Evolutionary conservation across 2,888 invertebrate genomes (phyloP).

Genomic region (Pocota personata): DNA sequence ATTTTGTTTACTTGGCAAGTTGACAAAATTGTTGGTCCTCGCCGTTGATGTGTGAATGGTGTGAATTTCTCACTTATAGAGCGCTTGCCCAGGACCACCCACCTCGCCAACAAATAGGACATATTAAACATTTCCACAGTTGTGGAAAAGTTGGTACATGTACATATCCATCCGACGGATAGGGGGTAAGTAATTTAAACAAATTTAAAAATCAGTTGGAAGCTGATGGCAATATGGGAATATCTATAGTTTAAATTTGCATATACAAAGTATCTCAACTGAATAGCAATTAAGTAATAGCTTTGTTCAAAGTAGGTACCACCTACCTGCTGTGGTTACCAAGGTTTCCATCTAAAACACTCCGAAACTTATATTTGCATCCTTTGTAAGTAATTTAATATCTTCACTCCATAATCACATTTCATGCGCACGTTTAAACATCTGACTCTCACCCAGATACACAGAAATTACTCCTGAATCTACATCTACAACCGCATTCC

Average conservation of each 20-base stretch:
- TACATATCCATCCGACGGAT: background rate
- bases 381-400: slow-evolving; percentile 5
- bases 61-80: slow-evolving; percentile 22
- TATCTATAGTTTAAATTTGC: too few relatives aligned
- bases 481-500: background rate
- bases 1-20: slow-evolving; percentile 67
- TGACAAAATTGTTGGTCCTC: slow-evolving; percentile 38
- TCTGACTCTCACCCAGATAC: slow-evolving; percentile 2
- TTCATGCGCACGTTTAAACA: slow-evolving; percentile 14
- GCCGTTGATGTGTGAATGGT: slow-evolving; percentile 1
- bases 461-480: background rate
- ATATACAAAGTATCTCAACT: too few relatives aligned
- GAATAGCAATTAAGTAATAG: too few relatives aligned
- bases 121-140: background rate
- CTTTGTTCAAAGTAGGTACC: too few relatives aligned
- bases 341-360: background rate
- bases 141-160: background rate
- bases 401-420: slow-evolving; percentile 21
- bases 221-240: too few relatives aligned
- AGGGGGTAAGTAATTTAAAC: background rate
- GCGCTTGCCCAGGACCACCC: background rate
- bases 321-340: too few relatives aligned
- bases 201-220: background rate
- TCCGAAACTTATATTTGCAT: background rate
- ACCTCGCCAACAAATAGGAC: background rate